A percentile compares a stretch with the other conserved stretches of the same genome.
Evolutionary conservation across 2,113 vertebrate genomes (phyloP).

Genomic region (Australoheros scitulus): DNA sequence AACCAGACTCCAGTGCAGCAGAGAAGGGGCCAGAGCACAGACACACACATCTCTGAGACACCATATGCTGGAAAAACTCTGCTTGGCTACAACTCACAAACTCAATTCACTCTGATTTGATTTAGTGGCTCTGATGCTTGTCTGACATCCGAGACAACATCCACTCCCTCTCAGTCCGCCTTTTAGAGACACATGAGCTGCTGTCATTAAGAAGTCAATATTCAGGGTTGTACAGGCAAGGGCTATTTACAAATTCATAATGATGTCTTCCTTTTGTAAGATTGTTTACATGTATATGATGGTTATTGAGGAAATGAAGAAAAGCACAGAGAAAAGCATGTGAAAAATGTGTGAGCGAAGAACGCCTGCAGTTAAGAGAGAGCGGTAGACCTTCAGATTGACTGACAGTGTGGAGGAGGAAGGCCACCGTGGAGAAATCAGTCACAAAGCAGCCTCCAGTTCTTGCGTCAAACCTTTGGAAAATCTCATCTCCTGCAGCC

Average conservation of each 20-base stretch:
- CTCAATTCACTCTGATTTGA: constrained; percentile 65
- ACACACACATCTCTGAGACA: constrained; percentile 15
- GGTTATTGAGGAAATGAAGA: not conserved
- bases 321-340: not conserved
- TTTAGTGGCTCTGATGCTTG: constrained; percentile 58
- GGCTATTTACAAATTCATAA: not conserved
- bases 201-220: constrained; percentile 38
- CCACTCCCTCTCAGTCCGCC: constrained; percentile 17
- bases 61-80: constrained; percentile 4
- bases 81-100: constrained; percentile 58
- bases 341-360: not conserved
- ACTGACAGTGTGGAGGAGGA: constrained; percentile 16
- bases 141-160: constrained; percentile 64
- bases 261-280: not conserved
- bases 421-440: not conserved
- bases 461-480: constrained; percentile 5
- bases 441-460: not conserved
- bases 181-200: constrained; percentile 49
- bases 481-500: not conserved
- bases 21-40: constrained; percentile 13
- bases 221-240: not conserved
- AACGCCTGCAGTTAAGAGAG: not conserved
- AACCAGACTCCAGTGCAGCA: constrained; percentile 17
- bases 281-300: not conserved
- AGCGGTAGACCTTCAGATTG: not conserved